Percentiles rank a stretch among this genome's conserved stretches.
phyloP scores from a whole-genome alignment of 23 tunicate genomes.

The Styela plicata region DNA sequence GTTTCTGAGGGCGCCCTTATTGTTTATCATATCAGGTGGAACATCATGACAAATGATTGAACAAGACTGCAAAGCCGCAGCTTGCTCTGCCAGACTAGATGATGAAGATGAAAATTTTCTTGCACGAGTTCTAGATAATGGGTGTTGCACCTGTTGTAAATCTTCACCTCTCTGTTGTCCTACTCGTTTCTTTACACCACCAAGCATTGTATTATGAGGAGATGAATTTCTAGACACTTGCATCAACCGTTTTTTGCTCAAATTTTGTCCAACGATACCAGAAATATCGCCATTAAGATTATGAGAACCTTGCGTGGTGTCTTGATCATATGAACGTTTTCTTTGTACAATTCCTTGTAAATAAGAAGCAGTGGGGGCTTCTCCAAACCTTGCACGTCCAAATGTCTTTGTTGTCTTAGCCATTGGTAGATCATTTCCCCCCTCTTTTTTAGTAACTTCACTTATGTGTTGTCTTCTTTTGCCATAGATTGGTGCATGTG shows the following conservation, averaged over 20 bases:
- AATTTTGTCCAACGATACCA: neutral
- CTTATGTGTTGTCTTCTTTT: neutral
- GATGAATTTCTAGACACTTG: neutral
- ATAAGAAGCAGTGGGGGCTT: neutral
- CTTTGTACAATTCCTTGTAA: neutral
- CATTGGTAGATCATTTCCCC: too few species aligned
- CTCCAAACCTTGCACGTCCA: neutral
- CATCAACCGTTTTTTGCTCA: neutral
- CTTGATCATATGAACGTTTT: neutral
- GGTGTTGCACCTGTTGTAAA: neutral
- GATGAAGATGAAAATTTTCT: neutral
- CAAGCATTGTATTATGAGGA: neutral
- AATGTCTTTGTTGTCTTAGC: neutral
- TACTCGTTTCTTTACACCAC: neutral
- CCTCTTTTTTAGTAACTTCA: neutral
- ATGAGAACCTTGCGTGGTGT: neutral
- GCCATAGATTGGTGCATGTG: neutral
- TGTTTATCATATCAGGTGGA: slow-evolving; percentile 47
- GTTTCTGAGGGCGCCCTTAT: slow-evolving; percentile 32
- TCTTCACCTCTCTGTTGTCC: neutral
- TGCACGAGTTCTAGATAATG: neutral
- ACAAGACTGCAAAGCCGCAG: neutral
- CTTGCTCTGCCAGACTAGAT: neutral
- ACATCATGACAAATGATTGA: slow-evolving; percentile 38
- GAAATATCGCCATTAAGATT: neutral